Conservation (phyloP, 1,140 invertebrate species). For the Microplitis mediator region DNA sequence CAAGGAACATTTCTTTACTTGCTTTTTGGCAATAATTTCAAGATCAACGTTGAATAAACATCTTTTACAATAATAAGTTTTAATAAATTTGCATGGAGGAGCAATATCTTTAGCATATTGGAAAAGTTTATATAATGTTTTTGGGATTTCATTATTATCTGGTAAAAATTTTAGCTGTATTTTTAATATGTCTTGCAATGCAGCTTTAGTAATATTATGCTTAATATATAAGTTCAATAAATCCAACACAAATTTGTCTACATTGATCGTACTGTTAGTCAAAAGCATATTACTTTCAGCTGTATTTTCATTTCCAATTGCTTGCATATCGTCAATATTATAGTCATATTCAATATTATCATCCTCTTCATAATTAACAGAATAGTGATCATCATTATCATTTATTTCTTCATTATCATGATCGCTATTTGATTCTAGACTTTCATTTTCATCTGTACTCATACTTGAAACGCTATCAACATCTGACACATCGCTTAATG, state of each 20-base stretch:
- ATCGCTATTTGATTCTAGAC: neutral
- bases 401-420: neutral
- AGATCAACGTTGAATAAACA: constrained; percentile 20
- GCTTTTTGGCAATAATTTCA: neutral
- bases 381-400: neutral
- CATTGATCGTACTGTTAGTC: constrained; percentile 1
- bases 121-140: constrained; percentile 25
- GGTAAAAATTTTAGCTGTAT: constrained; percentile 7
- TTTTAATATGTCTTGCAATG: constrained; percentile 17
- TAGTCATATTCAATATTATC: neutral
- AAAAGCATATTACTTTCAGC: neutral
- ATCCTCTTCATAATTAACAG: no score
- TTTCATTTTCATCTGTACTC: neutral
- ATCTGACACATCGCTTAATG: neutral
- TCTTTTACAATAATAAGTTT: constrained; percentile 32
- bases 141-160: constrained; percentile 2
- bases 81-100: constrained; percentile 21
- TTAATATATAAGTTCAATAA: neutral
- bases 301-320: neutral
- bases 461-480: neutral
- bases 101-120: constrained; percentile 23
- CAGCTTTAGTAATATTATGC: constrained; percentile 13
- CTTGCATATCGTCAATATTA: neutral
- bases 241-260: neutral
- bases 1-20: constrained; percentile 1